Evolutionary conservation across 2,113 vertebrate species (phyloP).

Genomic region (Proterorhinus semilunaris): DNA sequence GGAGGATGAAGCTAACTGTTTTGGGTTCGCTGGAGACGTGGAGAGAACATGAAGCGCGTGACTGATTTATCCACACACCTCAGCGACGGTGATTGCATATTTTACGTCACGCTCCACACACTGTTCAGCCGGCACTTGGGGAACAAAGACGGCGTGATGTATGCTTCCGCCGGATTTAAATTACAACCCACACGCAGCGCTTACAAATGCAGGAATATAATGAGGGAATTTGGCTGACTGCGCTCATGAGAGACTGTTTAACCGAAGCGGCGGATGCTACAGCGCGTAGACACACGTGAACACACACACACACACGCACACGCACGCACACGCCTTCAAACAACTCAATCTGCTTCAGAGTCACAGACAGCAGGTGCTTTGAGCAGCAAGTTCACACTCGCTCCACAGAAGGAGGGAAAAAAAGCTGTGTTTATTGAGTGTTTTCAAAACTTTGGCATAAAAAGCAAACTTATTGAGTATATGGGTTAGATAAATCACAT

Average conservation of each 20-base stretch:
- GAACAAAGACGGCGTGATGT: no score
- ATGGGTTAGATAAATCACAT: no score
- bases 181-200: not conserved
- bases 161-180: not conserved
- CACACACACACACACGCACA: conserved; percentile 25
- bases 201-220: not conserved
- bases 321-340: conserved; percentile 40
- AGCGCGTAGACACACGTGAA: conserved; percentile 13
- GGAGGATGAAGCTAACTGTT: no score
- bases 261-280: not conserved
- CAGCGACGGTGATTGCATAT: not conserved
- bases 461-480: no score
- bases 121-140: no score
- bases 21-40: no score
- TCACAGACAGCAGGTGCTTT: conserved; percentile 22
- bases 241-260: conserved; percentile 23
- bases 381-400: conserved; percentile 11
- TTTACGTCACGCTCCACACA: not conserved
- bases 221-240: not conserved
- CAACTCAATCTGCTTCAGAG: conserved; percentile 40
- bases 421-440: no score
- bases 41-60: no score
- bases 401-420: no score
- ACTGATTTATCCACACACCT: no score
- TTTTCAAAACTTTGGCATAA: no score